These are phyloP conservation scores for Eulimnadia texana DNA, from an alignment of 1,140 invertebrate species.

Conservation along the genomic window DNA sequence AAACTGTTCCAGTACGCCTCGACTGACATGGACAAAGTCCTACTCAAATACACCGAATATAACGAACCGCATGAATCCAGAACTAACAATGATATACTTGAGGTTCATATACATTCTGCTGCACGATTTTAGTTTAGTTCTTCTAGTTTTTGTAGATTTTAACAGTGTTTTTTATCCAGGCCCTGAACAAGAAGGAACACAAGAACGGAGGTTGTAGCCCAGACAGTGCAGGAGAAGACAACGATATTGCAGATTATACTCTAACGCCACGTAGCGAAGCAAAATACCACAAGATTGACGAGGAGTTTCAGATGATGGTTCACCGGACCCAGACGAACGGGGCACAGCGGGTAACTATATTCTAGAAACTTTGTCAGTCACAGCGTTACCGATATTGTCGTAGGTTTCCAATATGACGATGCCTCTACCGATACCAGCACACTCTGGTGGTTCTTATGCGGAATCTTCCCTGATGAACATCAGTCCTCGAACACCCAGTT, in stretches of 20 bases:
- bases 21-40: slow-evolving; percentile 99
- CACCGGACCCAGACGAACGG: slow-evolving; percentile 68
- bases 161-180: slow-evolving; percentile 38
- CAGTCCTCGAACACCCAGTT: slow-evolving; percentile 77
- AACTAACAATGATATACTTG: slow-evolving; percentile 99
- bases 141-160: neutral
- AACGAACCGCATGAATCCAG: slow-evolving; percentile 99
- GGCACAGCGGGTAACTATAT: slow-evolving; percentile 30
- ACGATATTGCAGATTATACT: slow-evolving; percentile 69
- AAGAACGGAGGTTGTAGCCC: slow-evolving; percentile 93
- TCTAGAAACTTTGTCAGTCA: neutral
- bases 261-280: slow-evolving; percentile 83
- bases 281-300: slow-evolving; percentile 91
- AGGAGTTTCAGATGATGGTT: slow-evolving; percentile 93
- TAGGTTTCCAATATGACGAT: slow-evolving; percentile 57
- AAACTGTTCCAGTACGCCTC: slow-evolving; percentile 99
- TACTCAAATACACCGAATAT: slow-evolving; percentile 99
- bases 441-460: slow-evolving; percentile 38
- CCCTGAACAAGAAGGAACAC: slow-evolving; percentile 95
- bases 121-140: neutral
- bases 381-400: slow-evolving; percentile 20
- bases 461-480: slow-evolving; percentile 66
- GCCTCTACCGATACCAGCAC: slow-evolving; percentile 68
- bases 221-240: slow-evolving; percentile 82
- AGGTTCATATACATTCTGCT: no score